Evolutionary conservation across 92 coral and sea anemone genomes (phyloP), one percentile per base, ranked within the genome.

Genomic region (Phymanthus crucifer): DNA sequence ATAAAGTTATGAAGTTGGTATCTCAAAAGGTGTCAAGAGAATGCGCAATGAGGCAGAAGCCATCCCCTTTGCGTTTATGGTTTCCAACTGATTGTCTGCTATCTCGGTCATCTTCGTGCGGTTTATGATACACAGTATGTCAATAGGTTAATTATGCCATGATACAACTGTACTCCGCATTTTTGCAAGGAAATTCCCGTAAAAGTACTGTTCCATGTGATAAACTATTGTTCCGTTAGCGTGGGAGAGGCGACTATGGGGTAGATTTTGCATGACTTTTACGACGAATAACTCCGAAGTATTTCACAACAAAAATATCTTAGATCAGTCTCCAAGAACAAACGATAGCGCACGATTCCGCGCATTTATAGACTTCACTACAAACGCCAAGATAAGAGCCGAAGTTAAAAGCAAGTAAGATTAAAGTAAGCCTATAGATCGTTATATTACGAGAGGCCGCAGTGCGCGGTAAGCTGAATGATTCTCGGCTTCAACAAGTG

Each of bases 361-460:
- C 29, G 68, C 68, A 61, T 16, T 61, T 27, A 61, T 61, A 18
- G 68, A 61, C 68, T n/a, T n/a, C n/a, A n/a, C n/a, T 61, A 61
- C 26, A 2, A 27, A 24, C 13, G 34, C 68, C 26, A 4, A 29
- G 68, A 54, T 54, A 54, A 54, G 64, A 54, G 64, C n/a, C 64
- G 64, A 1, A 54, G 64, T 54, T 54, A 54, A 8, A 4, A 54
- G 26, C 64, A 54, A 54, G 64, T 21, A 1, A 54, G 6, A 26
- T 21, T 54, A 54, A 54, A 54, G 64, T 21, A 54, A 21, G n/a
- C n/a, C 31, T 14, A 10, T n/a, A 54, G n/a, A 54, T 54, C 1
- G 64, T 54, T 54, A 54, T 54, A n/a, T 54, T 54, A 24, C 10
- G n/a, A 54, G 64, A 61, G 14, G 32, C 68, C 34, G 68, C 68